These are phyloP conservation scores for Megathymus violae DNA, from an alignment of 1,140 invertebrate genomes.

Conservation along the genomic window DNA sequence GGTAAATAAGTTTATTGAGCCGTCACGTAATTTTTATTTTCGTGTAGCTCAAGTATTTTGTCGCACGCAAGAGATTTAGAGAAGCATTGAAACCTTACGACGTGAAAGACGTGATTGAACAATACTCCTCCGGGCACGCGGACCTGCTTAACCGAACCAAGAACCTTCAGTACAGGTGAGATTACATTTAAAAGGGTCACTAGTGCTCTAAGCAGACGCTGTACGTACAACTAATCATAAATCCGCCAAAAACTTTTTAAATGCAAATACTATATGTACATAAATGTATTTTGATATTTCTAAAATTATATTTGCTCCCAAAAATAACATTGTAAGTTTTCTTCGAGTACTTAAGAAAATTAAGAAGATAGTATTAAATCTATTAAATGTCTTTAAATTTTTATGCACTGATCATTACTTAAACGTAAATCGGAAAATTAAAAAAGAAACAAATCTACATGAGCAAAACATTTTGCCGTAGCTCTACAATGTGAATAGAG, in stretches of 20 bases:
- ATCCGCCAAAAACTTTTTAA: conserved; percentile 4
- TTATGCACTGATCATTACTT: too few relatives aligned
- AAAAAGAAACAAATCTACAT: too few relatives aligned
- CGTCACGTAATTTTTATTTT: conserved; percentile 74
- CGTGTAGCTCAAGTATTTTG: conserved; percentile 95
- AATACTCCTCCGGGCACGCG: conserved; percentile 96
- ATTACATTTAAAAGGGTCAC: conserved; percentile 23
- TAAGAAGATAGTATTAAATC: too few relatives aligned
- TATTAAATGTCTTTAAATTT: too few relatives aligned
- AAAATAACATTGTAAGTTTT: too few relatives aligned
- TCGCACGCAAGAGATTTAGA: conserved; percentile 96
- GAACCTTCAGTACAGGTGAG: conserved; percentile 94
- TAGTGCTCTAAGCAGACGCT: conserved; percentile 27
- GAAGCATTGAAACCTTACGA: conserved; percentile 98
- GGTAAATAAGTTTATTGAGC: conserved; percentile 36
- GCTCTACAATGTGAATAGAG: too few relatives aligned
- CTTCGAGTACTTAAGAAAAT: too few relatives aligned
- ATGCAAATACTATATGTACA: conserved; percentile 3
- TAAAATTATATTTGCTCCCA: too few relatives aligned
- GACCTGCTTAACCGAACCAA: conserved; percentile 95
- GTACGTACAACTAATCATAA: conserved; percentile 46
- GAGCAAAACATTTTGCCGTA: too few relatives aligned
- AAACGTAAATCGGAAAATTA: too few relatives aligned
- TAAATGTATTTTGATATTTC: not conserved
- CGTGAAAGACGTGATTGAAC: conserved; percentile 98